phyloP scores from a whole-genome alignment of 2,113 vertebrate species.

The Copsychus sechellarum region DNA sequence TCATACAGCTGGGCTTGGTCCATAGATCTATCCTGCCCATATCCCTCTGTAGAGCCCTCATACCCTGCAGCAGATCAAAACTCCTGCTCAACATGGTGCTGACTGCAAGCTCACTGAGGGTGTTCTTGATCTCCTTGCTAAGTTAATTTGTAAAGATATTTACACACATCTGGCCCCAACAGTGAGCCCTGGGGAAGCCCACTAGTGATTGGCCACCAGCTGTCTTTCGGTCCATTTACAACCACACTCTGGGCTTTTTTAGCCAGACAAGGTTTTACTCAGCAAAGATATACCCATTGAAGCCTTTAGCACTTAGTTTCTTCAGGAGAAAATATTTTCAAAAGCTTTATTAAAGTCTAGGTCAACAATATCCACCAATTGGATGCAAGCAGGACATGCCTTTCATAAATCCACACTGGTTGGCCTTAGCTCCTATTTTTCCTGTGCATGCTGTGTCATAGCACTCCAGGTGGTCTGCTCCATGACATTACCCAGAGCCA shows the following conservation, averaged over 20 bases:
- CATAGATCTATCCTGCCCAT: not conserved
- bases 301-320: not conserved
- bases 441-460: not conserved
- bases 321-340: not conserved
- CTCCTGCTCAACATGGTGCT: fast-evolving
- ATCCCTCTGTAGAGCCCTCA: not conserved
- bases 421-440: not conserved
- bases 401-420: not conserved
- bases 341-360: not conserved
- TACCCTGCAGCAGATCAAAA: not conserved
- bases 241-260: not conserved
- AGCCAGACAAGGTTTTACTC: not conserved
- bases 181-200: not conserved
- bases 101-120: fast-evolving
- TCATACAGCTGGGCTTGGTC: not conserved
- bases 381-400: not conserved
- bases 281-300: not conserved
- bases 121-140: not conserved
- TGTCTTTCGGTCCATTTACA: not conserved
- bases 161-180: not conserved
- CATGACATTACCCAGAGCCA: not conserved
- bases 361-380: not conserved
- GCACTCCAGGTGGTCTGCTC: not conserved
- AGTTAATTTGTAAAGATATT: not conserved
- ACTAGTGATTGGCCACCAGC: not conserved